A percentile compares a stretch with the other conserved stretches of the same genome.
phyloP scores from a whole-genome alignment of 2,888 invertebrate species.

The Latrodectus hesperus region DNA sequence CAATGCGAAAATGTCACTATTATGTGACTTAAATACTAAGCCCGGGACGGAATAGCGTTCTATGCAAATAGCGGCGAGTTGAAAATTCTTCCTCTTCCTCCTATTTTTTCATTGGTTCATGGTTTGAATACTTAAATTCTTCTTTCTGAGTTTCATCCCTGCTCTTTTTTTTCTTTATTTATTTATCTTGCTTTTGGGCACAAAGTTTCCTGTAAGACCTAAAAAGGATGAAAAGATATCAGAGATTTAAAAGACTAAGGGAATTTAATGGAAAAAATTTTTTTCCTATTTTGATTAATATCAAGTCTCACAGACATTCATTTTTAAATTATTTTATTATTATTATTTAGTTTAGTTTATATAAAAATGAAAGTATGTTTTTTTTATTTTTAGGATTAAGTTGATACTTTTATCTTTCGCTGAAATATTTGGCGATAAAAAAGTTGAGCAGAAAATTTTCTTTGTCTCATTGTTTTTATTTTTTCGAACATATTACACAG shows the following conservation, averaged over 20 bases:
- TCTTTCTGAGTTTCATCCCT: constrained; percentile 18
- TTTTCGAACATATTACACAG: background rate
- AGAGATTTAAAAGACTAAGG: constrained; percentile 46
- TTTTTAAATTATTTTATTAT: background rate
- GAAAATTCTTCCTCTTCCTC: background rate
- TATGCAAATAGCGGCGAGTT: constrained; percentile 41
- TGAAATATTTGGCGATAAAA: too few relatives aligned
- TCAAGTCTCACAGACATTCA: constrained; percentile 27
- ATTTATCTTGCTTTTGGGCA: constrained; percentile 28
- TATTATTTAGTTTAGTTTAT: constrained; percentile 14
- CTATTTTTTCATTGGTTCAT: constrained; percentile 13
- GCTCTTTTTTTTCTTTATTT: constrained; percentile 15
- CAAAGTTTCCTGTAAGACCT: constrained; percentile 33
- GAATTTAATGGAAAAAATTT: constrained; percentile 37
- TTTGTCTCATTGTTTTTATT: background rate
- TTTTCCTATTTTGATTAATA: constrained; percentile 50
- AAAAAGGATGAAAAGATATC: constrained; percentile 39
- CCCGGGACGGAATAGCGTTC: constrained; percentile 18
- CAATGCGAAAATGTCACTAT: constrained; percentile 57
- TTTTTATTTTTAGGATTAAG: background rate
- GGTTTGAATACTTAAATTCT: constrained; percentile 42
- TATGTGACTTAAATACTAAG: constrained; percentile 56
- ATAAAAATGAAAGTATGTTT: constrained; percentile 46
- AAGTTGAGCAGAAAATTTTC: background rate
- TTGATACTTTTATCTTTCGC: too few relatives aligned